Evolutionary conservation across 2,113 vertebrate genomes (phyloP), one percentile per base, ranked within the genome.

Genomic region (Peromyscus maniculatus): DNA sequence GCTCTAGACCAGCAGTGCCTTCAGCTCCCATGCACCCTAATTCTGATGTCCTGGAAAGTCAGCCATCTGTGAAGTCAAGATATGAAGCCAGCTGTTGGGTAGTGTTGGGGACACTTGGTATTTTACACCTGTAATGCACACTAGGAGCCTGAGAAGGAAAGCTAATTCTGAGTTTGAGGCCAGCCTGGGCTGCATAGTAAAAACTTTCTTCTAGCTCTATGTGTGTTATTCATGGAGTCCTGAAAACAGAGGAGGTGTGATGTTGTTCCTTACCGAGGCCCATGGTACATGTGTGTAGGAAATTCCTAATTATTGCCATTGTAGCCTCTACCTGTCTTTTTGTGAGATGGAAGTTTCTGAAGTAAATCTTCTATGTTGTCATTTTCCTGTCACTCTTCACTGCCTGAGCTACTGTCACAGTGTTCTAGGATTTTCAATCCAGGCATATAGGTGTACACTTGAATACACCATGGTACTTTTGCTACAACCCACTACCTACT

Each of bases 1-100:
- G 8, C 10, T 43, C 7, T n/a, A 67, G 21, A 31, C 46, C 43
- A 64, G n/a, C 2, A 0, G 17, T 4, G 19, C 6, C 16, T 80
- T 4, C 5, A 0, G 64, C 43, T 1, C 31, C 16, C 0, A 21
- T 33, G 10, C 36, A 0, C 0, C 36, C 74, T 74, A 4, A 2
- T 0, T 9, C 31, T 26, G 66, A 78, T 55, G 3, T 24, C 0
- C 0, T 3, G 4, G 22, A 16, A 5, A 21, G 12, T 17, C 69
- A 33, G 43, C 46, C 16, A 1, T 49, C 39, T 28, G 16, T 22
- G 89, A 82, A 36, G 19, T 67, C 21, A 79, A 31, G 33, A 31
- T 33, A 19, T 8, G 22, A 64, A 89, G 31, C 33, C 24, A n/a
- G 55, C 24, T 49, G 43, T 19, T 64, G 43, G 62, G 52, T 31